Evolutionary conservation across 2,888 invertebrate species (phyloP).

Genomic region (Tinea pellionella): DNA sequence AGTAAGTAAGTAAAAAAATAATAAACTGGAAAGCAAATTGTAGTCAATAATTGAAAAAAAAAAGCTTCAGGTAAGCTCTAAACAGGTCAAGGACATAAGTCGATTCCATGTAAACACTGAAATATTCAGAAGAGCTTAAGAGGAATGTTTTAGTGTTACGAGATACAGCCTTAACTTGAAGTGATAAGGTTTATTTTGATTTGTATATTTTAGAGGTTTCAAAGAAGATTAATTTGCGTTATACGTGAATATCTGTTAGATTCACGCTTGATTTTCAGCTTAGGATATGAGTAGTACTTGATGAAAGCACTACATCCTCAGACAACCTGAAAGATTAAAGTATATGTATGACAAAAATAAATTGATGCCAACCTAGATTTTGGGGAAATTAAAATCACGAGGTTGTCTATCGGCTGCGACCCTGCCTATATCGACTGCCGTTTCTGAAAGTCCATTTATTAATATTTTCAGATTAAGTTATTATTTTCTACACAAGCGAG

Average conservation of each 20-base stretch:
- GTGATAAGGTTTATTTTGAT: background rate
- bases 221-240: background rate
- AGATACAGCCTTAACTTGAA: background rate
- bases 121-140: background rate
- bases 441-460: too few species aligned
- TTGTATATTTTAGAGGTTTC: background rate
- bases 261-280: constrained; percentile 4
- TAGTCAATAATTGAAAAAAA: background rate
- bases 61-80: background rate
- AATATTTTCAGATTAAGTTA: too few species aligned
- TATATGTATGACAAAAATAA: too few species aligned
- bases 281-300: background rate
- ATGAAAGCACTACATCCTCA: background rate
- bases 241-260: constrained; percentile 3
- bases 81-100: constrained; percentile 7
- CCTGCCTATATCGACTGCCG: too few species aligned
- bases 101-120: background rate
- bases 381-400: too few species aligned
- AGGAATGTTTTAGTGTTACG: background rate
- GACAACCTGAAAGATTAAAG: too few species aligned
- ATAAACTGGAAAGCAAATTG: background rate
- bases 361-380: too few species aligned
- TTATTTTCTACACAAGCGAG: too few species aligned
- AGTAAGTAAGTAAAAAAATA: too few species aligned
- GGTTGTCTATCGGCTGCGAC: too few species aligned